These are phyloP conservation scores for Myotis findleyi DNA, from an alignment of 2,797 vertebrate genomes.

Conservation along the genomic window DNA sequence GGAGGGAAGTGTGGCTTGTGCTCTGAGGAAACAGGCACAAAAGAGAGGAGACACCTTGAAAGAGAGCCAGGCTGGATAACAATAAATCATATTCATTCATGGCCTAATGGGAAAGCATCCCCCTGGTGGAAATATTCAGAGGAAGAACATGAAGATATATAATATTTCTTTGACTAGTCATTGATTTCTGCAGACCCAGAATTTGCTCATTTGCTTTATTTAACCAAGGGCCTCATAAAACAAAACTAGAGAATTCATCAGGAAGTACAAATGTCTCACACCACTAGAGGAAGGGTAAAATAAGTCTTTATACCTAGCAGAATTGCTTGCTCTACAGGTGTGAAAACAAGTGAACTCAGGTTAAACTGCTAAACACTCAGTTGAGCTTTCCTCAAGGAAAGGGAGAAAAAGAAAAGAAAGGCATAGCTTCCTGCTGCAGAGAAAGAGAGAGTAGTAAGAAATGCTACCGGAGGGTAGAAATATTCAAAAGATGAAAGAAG, in stretches of 20 bases:
- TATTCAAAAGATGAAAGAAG: neutral
- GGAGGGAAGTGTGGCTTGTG: neutral
- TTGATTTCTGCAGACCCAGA: neutral
- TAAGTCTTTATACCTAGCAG: neutral
- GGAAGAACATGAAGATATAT: neutral
- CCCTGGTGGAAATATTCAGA: neutral
- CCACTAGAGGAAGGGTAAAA: neutral
- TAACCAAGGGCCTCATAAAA: neutral
- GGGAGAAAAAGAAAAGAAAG: neutral
- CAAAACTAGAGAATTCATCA: neutral
- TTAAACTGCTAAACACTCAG: neutral
- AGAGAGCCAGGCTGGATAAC: neutral
- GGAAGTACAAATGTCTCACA: neutral
- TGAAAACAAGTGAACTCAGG: neutral
- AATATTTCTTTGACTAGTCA: neutral
- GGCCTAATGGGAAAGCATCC: neutral
- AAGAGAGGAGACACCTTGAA: neutral
- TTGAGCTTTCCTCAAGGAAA: too few relatives aligned
- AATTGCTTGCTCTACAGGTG: neutral
- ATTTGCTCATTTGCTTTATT: neutral
- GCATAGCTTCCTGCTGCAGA: neutral
- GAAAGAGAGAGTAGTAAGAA: neutral
- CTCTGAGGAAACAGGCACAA: neutral
- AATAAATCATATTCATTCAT: neutral
- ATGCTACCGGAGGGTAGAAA: neutral